Evolutionary conservation across 1,140 invertebrate species (phyloP).

Genomic region (Bombus pascuorum): DNA sequence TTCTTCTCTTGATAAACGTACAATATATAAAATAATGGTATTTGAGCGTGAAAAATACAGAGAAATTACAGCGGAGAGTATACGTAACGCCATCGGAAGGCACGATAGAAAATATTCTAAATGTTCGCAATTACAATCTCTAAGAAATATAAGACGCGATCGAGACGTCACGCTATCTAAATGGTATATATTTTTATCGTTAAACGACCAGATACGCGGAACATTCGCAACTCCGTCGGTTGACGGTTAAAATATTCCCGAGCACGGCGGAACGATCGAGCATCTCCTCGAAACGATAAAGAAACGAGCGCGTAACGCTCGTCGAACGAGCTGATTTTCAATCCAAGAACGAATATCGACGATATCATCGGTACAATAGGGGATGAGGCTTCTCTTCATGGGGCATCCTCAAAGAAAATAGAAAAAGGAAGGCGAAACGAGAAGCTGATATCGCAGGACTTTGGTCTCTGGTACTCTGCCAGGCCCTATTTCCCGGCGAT

Average conservation of each 20-base stretch:
- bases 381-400: background rate
- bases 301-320: slow-evolving; percentile 29
- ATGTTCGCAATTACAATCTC: background rate
- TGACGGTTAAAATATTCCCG: slow-evolving; percentile 4
- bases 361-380: slow-evolving; percentile 39
- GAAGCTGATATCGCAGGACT: slow-evolving; percentile 55
- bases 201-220: background rate
- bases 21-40: background rate
- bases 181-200: background rate
- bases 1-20: background rate
- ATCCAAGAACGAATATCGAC: slow-evolving; percentile 45
- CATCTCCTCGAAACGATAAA: slow-evolving; percentile 2
- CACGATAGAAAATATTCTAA: background rate
- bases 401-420: slow-evolving; percentile 32
- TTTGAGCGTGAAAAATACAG: background rate
- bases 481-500: slow-evolving; percentile 51
- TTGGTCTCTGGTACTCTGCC: slow-evolving; percentile 38
- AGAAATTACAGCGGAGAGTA: background rate
- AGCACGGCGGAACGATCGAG: background rate
- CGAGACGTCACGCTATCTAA: background rate
- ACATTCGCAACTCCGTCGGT: no score
- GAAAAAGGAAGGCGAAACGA: slow-evolving; percentile 20
- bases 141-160: background rate
- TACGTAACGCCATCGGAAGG: no score
- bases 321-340: slow-evolving; percentile 38